phyloP scores from a whole-genome alignment of 1,140 invertebrate genomes.

The Nasonia giraulti region DNA sequence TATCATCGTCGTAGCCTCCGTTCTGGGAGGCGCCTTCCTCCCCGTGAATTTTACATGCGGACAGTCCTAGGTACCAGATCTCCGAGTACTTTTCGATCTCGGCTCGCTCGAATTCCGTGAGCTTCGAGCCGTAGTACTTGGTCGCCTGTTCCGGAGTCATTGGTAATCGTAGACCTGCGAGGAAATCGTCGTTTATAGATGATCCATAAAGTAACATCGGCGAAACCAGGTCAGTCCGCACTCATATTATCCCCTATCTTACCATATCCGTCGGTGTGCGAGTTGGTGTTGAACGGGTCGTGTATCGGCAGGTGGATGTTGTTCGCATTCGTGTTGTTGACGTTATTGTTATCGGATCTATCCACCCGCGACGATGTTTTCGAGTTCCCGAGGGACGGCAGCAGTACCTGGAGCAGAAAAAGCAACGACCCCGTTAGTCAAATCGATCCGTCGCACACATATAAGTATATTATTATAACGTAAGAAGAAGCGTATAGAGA shows the following conservation, averaged over 20 bases:
- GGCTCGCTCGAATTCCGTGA: conserved; percentile 90
- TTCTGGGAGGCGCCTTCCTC: conserved; percentile 86
- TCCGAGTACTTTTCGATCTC: conserved; percentile 92
- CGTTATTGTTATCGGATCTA: conserved; percentile 71
- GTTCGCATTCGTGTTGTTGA: conserved; percentile 69
- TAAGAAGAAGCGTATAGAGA: background rate
- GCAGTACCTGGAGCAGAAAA: conserved; percentile 65
- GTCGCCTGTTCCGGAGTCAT: conserved; percentile 80
- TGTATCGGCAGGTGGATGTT: conserved; percentile 69
- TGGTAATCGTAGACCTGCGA: conserved; percentile 68
- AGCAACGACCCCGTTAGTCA: background rate
- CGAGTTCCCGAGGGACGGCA: conserved; percentile 67
- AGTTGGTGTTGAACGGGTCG: conserved; percentile 63
- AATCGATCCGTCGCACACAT: background rate
- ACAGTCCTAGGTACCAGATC: conserved; percentile 91
- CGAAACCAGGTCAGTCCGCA: background rate
- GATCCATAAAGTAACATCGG: background rate
- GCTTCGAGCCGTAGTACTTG: conserved; percentile 84
- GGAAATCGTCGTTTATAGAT: background rate
- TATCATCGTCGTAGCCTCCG: conserved; percentile 92
- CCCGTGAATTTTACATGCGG: conserved; percentile 88
- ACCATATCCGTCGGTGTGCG: conserved; percentile 62
- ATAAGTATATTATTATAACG: background rate
- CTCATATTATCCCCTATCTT: conserved; percentile 11
- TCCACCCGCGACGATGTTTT: conserved; percentile 69